Evolutionary conservation across 1,140 invertebrate genomes (phyloP).

Genomic region (Temnothorax nylanderi): DNA sequence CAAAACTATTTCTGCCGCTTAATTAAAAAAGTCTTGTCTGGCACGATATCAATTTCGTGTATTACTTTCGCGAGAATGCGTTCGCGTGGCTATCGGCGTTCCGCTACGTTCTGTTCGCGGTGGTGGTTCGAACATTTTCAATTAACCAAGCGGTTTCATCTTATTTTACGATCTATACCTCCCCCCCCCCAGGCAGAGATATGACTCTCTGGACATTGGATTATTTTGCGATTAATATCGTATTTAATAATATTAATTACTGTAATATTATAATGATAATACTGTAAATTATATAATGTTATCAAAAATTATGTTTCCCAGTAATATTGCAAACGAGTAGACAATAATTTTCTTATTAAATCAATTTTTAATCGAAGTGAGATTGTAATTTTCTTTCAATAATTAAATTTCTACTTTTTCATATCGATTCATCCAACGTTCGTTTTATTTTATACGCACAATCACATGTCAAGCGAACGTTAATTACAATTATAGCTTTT

Average conservation of each 20-base stretch:
- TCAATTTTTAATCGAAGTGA: not conserved
- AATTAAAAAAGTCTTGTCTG: slow-evolving; percentile 55
- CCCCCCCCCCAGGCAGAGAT: not conserved
- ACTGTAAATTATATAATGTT: not conserved
- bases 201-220: not conserved
- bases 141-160: slow-evolving; percentile 15
- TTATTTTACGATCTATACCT: not conserved
- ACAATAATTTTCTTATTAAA: not conserved
- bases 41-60: slow-evolving; percentile 49
- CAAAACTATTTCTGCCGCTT: slow-evolving; percentile 58
- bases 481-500: too few species aligned
- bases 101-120: not conserved
- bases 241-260: not conserved
- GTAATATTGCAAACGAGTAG: not conserved
- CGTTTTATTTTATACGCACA: too few species aligned
- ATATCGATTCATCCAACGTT: too few species aligned
- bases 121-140: slow-evolving; percentile 10
- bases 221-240: slow-evolving; percentile 16
- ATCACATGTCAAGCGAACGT: too few species aligned
- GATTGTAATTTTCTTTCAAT: too few species aligned
- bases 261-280: not conserved
- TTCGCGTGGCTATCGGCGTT: slow-evolving; percentile 2
- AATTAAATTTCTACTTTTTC: too few species aligned
- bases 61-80: slow-evolving; percentile 43
- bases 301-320: not conserved